Evolutionary conservation across 2,888 invertebrate genomes (phyloP), one percentile per base, ranked within the genome.

Genomic region (Smittia aterrima): DNA sequence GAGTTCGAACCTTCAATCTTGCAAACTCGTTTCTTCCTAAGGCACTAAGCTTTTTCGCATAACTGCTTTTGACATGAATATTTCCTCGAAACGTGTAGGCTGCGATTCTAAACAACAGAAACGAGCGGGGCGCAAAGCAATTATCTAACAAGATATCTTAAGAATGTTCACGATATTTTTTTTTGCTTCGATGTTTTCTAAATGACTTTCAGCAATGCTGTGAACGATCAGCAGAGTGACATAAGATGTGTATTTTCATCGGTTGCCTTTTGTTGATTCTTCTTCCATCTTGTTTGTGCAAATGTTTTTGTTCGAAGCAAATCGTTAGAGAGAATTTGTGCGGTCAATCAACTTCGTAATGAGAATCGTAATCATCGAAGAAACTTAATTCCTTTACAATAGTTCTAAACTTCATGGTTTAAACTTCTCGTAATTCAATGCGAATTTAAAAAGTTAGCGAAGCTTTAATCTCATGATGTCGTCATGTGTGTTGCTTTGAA

Each of bases 41-140:
- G 25, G 64, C 58, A 58, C 47, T 2, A 58, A 22, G 7, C 9
- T 58, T 18, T 47, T 58, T 58, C 64, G 25, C 25, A 64, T 24
- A 64, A 64, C 25, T 64, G 27, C 20, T 64, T 64, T 27, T 27
- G 27, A 64, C 64, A 64, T 64, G 64, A 27, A 58, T 20, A 58
- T 13, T 4, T 22, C 47, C 3, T 22, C 58, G 58, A 13, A 58
- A 58, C 22, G 24, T 47, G n/a, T 47, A 32, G 32, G 32, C 53
- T 47, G 58, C 58, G 24, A 47, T 47, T 47, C 47, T 47, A 47
- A 47, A 47, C 47, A 47, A 47, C 47, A 47, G 32, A 32, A 32
- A 32, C 32, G 32, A 32, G 32, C 32, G 32, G 32, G 32, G 47
- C 47, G 47, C 32, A 47, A 47, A 47, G 47, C 47, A 47, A 47